Evolutionary conservation across 2,797 vertebrate species (phyloP).

Genomic region (Parauchenoglanis ngamensis): DNA sequence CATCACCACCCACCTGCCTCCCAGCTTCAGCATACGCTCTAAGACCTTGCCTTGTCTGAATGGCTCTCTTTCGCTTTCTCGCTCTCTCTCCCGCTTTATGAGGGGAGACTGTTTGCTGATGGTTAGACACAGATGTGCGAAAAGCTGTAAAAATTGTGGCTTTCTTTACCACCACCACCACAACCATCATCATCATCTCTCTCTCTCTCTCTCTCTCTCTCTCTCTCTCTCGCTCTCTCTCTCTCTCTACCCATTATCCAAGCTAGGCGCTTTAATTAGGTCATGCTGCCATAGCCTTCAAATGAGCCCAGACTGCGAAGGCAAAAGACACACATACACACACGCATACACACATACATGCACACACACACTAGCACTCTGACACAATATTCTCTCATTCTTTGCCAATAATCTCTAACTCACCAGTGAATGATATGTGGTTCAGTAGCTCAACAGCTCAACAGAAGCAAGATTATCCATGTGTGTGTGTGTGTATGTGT

Average conservation of each 20-base stretch:
- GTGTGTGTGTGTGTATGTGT: constrained; percentile 29
- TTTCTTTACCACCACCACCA: neutral
- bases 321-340: constrained; percentile 40
- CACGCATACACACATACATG: constrained; percentile 11
- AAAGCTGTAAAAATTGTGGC: constrained; percentile 31
- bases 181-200: neutral
- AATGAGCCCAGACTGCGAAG: constrained; percentile 54
- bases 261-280: constrained; percentile 60
- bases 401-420: constrained; percentile 46
- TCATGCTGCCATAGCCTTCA: constrained; percentile 61
- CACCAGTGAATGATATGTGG: constrained; percentile 50
- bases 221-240: constrained; percentile 17
- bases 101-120: constrained; percentile 38
- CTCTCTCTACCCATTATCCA: constrained; percentile 53
- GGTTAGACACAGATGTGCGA: constrained; percentile 18
- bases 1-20: constrained; percentile 40
- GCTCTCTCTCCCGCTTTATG: constrained; percentile 19
- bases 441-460: constrained; percentile 45
- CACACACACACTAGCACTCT: constrained; percentile 25
- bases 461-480: constrained; percentile 38
- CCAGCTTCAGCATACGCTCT: constrained; percentile 7
- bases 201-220: constrained; percentile 25
- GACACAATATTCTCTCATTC: constrained; percentile 40
- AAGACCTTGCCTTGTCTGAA: constrained; percentile 22
- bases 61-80: constrained; percentile 25